A percentile compares a stretch with the other conserved stretches of the same genome.
Evolutionary conservation across 2,113 vertebrate species (phyloP).

Genomic region (Felis chaus): DNA sequence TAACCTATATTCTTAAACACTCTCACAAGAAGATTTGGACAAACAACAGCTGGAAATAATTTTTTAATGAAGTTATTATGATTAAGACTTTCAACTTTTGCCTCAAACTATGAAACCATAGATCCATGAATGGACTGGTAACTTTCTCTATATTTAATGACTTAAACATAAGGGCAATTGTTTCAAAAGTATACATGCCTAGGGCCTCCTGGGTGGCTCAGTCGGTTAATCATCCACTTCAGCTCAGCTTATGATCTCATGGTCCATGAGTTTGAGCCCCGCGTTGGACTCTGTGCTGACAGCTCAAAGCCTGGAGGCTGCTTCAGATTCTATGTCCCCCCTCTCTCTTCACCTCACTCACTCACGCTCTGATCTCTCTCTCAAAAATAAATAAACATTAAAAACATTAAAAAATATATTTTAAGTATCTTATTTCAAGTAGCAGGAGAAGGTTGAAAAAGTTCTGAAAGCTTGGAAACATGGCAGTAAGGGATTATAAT

Average conservation of each 20-base stretch:
- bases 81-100: neutral
- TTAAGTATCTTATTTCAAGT: neutral
- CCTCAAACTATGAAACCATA: constrained; percentile 24
- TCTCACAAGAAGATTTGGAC: neutral
- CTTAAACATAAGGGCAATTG: neutral
- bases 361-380: too few species aligned
- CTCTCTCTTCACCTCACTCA: too few species aligned
- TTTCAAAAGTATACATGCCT: neutral
- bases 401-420: neutral
- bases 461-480: neutral
- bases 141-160: neutral
- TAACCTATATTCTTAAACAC: neutral
- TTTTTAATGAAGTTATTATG: neutral
- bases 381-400: too few species aligned
- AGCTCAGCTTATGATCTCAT: too few species aligned
- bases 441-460: neutral
- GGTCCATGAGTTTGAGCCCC: too few species aligned
- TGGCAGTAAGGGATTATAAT: neutral
- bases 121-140: neutral
- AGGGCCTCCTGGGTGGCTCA: too few species aligned
- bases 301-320: too few species aligned
- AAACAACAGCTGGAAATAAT: neutral
- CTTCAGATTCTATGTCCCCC: too few species aligned
- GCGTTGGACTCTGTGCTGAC: too few species aligned
- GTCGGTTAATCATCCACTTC: too few species aligned